Conservation (phyloP, 2,113 vertebrate species). For the Callorhinus ursinus region DNA sequence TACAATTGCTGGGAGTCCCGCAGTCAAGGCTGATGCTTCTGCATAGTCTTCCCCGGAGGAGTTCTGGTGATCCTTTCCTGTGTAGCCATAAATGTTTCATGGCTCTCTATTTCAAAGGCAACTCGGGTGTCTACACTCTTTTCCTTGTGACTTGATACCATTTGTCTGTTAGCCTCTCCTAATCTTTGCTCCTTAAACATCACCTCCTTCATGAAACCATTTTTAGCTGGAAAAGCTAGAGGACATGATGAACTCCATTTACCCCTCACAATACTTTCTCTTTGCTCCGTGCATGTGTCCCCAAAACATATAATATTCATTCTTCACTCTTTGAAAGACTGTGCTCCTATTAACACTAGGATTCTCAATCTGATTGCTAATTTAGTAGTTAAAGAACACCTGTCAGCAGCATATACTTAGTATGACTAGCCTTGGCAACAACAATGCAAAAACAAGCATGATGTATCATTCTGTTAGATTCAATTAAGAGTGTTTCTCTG, state of each 20-base stretch:
- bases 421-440: not conserved
- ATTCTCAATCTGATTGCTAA: not conserved
- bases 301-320: not conserved
- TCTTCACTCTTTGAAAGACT: not conserved
- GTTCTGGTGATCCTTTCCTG: not conserved
- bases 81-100: constrained; percentile 25
- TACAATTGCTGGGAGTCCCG: not conserved
- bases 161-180: not conserved
- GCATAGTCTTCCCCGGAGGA: not conserved
- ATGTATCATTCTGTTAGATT: not conserved
- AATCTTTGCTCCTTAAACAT: not conserved
- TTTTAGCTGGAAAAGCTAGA: constrained; percentile 4
- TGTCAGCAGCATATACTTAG: not conserved
- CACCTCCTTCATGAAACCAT: not conserved
- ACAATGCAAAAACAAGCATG: not conserved
- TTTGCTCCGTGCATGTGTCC: not conserved
- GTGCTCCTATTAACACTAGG: not conserved
- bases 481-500: not conserved
- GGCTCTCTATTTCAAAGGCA: constrained; percentile 45
- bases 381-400: not conserved
- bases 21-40: not conserved
- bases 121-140: not conserved
- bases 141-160: not conserved
- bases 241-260: not conserved
- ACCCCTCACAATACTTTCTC: not conserved